phyloP scores from a whole-genome alignment of 2,888 invertebrate species.

The Pantelozetes paolii region DNA sequence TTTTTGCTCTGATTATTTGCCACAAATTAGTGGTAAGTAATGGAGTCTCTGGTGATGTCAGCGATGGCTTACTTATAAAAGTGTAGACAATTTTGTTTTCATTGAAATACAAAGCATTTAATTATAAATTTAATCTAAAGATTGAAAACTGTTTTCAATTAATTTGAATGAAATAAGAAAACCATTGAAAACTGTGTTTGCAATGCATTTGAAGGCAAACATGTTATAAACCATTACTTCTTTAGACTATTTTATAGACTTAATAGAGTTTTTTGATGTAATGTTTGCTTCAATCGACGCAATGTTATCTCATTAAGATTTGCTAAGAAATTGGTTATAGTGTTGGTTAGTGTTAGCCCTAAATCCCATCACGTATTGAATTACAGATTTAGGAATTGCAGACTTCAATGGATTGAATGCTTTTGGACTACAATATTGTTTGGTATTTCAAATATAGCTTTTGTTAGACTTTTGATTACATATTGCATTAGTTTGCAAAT shows the following conservation, averaged over 20 bases:
- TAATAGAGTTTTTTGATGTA: too few species aligned
- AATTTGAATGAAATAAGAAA: neutral
- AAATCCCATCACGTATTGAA: conserved; percentile 26
- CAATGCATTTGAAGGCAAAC: neutral
- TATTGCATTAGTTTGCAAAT: conserved; percentile 13
- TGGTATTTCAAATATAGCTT: neutral
- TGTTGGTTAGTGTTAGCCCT: neutral
- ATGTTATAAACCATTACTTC: neutral
- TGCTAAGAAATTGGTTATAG: conserved; percentile 15
- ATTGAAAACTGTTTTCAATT: neutral
- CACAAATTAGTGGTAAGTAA: too few species aligned
- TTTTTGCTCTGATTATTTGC: too few species aligned
- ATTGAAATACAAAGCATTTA: neutral
- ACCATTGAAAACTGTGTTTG: neutral
- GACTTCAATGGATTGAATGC: neutral
- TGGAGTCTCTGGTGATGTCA: too few species aligned
- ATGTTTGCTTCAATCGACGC: neutral
- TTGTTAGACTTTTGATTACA: conserved; percentile 26
- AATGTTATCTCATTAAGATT: conserved; percentile 15
- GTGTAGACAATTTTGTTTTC: neutral
- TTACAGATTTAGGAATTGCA: neutral
- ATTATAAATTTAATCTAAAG: neutral
- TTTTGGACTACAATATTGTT: neutral
- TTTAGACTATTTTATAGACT: neutral
- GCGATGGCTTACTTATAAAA: too few species aligned